Conservation (phyloP, 2,797 vertebrate species). For the Scyliorhinus canicula region DNA sequence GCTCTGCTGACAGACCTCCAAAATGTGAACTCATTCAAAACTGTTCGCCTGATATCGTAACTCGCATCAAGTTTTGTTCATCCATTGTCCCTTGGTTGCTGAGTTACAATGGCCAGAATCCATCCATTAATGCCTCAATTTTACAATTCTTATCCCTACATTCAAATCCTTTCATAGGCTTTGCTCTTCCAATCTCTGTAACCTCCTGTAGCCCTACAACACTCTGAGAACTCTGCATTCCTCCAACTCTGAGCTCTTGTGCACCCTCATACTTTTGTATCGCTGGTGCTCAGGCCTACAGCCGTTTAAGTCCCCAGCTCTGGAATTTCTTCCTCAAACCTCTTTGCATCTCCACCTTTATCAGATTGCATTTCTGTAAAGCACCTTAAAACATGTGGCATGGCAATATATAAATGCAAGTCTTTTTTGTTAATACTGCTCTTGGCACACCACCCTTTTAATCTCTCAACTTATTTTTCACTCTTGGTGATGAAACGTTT, state of each 20-base stretch:
- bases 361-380: neutral
- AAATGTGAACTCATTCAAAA: neutral
- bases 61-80: neutral
- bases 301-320: neutral
- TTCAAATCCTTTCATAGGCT: neutral
- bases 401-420: no score
- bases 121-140: neutral
- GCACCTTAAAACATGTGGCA: neutral
- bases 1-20: neutral
- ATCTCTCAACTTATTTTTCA: neutral
- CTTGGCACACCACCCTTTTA: neutral
- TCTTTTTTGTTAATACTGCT: neutral
- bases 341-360: neutral
- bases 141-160: neutral
- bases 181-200: neutral
- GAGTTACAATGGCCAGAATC: neutral
- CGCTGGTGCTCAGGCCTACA: no score
- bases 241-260: no score
- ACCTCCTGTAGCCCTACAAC: neutral
- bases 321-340: neutral
- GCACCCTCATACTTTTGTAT: no score
- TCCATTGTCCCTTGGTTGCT: neutral
- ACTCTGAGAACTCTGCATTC: no score
- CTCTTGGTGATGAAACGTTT: neutral
- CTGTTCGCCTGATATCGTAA: neutral